These are phyloP conservation scores for Hydrotaea diabolus DNA, from an alignment of 2,888 invertebrate species.

Conservation along the genomic window DNA sequence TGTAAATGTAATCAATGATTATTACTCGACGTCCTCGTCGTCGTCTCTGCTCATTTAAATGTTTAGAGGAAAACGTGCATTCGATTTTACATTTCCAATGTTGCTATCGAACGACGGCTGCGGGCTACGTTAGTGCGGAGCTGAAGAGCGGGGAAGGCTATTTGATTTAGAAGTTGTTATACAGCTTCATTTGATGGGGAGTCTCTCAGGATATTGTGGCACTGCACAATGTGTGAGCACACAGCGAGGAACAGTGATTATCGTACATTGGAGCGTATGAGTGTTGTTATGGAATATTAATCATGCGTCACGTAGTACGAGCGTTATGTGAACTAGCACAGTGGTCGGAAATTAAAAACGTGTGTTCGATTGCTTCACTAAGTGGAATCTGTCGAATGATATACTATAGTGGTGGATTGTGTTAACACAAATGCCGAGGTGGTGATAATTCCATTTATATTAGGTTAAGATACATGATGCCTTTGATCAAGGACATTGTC, in stretches of 20 bases:
- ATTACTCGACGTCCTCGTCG: background rate
- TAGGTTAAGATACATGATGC: too few species aligned
- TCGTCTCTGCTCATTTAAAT: background rate
- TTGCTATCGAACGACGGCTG: background rate
- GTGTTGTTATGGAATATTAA: background rate
- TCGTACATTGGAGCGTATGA: background rate
- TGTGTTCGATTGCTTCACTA: too few species aligned
- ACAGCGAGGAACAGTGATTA: background rate
- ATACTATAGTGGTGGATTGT: too few species aligned
- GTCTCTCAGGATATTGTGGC: background rate
- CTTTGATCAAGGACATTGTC: too few species aligned
- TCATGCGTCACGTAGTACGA: background rate
- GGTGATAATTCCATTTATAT: too few species aligned
- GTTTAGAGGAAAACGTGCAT: background rate
- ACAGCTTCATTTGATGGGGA: background rate
- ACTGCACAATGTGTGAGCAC: background rate
- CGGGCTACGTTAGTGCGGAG: background rate
- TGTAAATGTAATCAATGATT: slow-evolving; percentile 37
- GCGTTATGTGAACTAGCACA: too few species aligned
- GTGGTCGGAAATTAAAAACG: too few species aligned
- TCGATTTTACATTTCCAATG: background rate
- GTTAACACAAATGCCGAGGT: too few species aligned
- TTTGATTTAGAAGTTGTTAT: background rate
- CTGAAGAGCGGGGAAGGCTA: background rate
- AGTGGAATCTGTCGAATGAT: too few species aligned